phyloP scores from a whole-genome alignment of 2,113 vertebrate genomes.

The Scartelaos histophorus region DNA sequence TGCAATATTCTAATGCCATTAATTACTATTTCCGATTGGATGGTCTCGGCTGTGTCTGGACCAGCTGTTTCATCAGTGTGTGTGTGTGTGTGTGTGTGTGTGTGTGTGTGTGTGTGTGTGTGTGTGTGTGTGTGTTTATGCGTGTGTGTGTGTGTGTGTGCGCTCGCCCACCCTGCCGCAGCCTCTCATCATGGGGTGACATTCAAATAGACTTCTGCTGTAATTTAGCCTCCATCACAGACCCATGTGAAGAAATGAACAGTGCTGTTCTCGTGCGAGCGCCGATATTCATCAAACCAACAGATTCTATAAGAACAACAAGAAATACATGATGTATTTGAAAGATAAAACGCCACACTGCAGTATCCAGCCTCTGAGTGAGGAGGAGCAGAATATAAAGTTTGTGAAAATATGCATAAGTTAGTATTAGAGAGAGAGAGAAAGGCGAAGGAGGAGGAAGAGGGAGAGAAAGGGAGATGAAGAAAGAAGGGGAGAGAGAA shows the following conservation, averaged over 20 bases:
- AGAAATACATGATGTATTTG: conserved; percentile 1
- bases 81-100: conserved; percentile 15
- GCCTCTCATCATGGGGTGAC: conserved; percentile 47
- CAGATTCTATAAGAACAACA: not conserved
- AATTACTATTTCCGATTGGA: conserved; percentile 80
- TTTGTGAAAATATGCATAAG: not conserved
- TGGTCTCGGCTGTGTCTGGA: conserved; percentile 75
- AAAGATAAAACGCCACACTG: conserved; percentile 1
- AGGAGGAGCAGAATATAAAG: not conserved
- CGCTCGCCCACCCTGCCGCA: conserved; percentile 41
- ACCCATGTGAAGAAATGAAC: conserved; percentile 23
- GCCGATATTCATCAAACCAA: conserved; percentile 8
- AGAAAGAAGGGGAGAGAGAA: too few relatives aligned
- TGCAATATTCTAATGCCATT: conserved; percentile 77
- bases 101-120: too few relatives aligned
- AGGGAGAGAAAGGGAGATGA: too few relatives aligned
- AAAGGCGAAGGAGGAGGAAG: too few relatives aligned
- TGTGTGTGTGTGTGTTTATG: conserved; percentile 27
- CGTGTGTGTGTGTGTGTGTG: too few relatives aligned
- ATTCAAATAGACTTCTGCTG: conserved; percentile 50
- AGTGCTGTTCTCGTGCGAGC: conserved; percentile 9
- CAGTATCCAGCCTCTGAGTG: not conserved
- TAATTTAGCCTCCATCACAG: conserved; percentile 42
- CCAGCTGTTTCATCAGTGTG: conserved; percentile 76
- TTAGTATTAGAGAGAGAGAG: not conserved